phyloP scores from a whole-genome alignment of 2,888 invertebrate species.

The Drosophila melanocephala region DNA sequence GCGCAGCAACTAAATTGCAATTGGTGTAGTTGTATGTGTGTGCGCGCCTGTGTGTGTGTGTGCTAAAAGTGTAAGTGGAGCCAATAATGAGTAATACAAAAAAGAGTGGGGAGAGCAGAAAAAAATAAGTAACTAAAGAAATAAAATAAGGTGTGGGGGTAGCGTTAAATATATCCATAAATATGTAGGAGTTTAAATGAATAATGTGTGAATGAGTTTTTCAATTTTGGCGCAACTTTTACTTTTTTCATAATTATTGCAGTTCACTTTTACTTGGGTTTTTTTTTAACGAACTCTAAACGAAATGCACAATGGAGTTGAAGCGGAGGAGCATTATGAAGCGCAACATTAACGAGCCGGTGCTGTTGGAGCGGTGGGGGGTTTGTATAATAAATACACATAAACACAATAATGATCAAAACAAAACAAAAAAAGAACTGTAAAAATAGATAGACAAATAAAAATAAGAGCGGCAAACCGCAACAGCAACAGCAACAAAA shows the following conservation, averaged over 20 bases:
- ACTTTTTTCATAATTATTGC: slow-evolving; percentile 63
- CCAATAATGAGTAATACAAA: slow-evolving; percentile 66
- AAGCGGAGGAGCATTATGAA: slow-evolving; percentile 13
- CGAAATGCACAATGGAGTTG: slow-evolving; percentile 56
- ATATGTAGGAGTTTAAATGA: slow-evolving; percentile 27
- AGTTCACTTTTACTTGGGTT: slow-evolving; percentile 52
- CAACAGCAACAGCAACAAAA: slow-evolving; percentile 45
- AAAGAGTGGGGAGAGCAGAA: slow-evolving; percentile 23
- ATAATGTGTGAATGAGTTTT: slow-evolving; percentile 29
- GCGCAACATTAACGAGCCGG: slow-evolving; percentile 27
- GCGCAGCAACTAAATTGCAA: slow-evolving; percentile 55
- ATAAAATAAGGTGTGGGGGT: slow-evolving; percentile 49
- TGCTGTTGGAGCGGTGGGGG: slow-evolving; percentile 18
- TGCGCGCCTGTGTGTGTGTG: slow-evolving; percentile 16
- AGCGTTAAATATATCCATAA: slow-evolving; percentile 14
- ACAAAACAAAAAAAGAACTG: slow-evolving; percentile 49
- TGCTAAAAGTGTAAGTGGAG: slow-evolving; percentile 58
- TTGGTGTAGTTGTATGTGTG: slow-evolving; percentile 31
- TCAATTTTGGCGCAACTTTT: slow-evolving; percentile 49
- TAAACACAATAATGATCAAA: slow-evolving; percentile 51
- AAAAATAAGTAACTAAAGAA: slow-evolving; percentile 9
- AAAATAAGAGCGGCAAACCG: slow-evolving; percentile 55
- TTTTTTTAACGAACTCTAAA: slow-evolving; percentile 44
- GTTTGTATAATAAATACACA: slow-evolving; percentile 20
- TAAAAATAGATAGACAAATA: slow-evolving; percentile 68